phyloP scores from a whole-genome alignment of 2,888 invertebrate genomes.

The Dynastes maya region DNA sequence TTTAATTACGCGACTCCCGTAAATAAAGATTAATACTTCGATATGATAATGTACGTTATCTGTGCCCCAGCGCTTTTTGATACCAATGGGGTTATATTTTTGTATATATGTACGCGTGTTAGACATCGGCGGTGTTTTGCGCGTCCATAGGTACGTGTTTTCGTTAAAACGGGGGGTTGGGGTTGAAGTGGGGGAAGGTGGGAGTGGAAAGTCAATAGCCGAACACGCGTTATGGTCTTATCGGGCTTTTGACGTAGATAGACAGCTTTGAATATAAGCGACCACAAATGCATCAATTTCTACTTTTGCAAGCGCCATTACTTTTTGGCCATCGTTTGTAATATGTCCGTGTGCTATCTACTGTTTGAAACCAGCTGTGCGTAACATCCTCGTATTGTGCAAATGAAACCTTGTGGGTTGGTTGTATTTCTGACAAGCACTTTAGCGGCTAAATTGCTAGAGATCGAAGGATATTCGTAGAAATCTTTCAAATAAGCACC shows the following conservation, averaged over 20 bases:
- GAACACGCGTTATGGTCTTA: conserved; percentile 23
- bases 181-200: background rate
- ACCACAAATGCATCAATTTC: conserved; percentile 23
- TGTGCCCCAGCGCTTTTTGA: background rate
- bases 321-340: background rate
- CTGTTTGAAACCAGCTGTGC: too few relatives aligned
- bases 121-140: background rate
- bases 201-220: conserved; percentile 32
- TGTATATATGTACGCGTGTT: background rate
- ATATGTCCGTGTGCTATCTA: background rate
- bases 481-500: too few relatives aligned
- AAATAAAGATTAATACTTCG: conserved; percentile 46
- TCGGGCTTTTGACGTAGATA: conserved; percentile 21
- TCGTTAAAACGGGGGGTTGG: background rate
- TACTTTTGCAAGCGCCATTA: conserved; percentile 23
- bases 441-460: too few relatives aligned
- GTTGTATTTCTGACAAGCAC: too few relatives aligned
- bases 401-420: too few relatives aligned
- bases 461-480: too few relatives aligned
- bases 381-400: too few relatives aligned
- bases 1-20: conserved; percentile 37
- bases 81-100: background rate
- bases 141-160: background rate
- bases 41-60: conserved; percentile 47
- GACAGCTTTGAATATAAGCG: conserved; percentile 24